Percentiles rank a stretch among this genome's conserved stretches.
Evolutionary conservation across 2,888 invertebrate species (phyloP).

Genomic region (Apodemia mormo): DNA sequence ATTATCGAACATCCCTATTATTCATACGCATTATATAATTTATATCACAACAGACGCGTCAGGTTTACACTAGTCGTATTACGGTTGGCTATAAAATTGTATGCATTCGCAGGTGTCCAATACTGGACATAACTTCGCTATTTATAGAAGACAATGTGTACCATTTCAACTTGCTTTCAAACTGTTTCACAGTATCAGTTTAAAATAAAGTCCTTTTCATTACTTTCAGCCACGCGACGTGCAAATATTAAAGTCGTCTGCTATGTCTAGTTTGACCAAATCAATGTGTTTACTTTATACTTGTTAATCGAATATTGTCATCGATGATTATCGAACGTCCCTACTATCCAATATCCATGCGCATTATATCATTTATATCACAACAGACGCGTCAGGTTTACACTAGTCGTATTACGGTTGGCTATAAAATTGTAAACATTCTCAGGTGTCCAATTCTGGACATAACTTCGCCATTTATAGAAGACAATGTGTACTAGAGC

Average conservation of each 20-base stretch:
- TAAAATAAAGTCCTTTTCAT: too few relatives aligned
- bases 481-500: neutral
- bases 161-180: neutral
- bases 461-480: neutral
- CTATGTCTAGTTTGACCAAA: too few relatives aligned
- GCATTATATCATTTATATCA: neutral
- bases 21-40: too few relatives aligned
- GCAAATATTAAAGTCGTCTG: too few relatives aligned
- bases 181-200: too few relatives aligned
- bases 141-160: neutral
- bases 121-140: neutral
- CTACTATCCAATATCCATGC: too few relatives aligned
- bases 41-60: neutral
- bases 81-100: neutral
- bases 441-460: slow-evolving; percentile 13
- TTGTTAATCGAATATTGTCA: too few relatives aligned
- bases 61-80: neutral
- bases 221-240: too few relatives aligned
- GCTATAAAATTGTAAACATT: slow-evolving; percentile 2
- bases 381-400: too few relatives aligned
- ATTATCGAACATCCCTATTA: too few relatives aligned
- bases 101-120: slow-evolving; percentile 6
- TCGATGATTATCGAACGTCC: too few relatives aligned
- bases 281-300: too few relatives aligned
- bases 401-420: neutral